Evolutionary conservation across 2,113 vertebrate genomes (phyloP), one percentile per base, ranked within the genome.

Genomic region (Siphamia tubifer): DNA sequence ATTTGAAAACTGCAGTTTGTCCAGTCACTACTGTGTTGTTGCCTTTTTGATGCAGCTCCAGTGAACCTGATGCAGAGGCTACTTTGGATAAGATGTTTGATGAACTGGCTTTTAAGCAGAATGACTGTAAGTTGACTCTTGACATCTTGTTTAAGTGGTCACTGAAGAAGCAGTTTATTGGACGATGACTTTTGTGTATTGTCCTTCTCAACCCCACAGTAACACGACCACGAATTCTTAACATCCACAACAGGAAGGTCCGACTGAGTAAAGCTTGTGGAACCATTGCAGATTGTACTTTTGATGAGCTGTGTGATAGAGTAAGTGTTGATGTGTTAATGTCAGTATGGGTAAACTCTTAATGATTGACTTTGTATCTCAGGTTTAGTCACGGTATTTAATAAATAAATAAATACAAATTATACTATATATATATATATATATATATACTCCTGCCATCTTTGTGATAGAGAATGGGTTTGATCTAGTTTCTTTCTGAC

Each of bases 61-160:
- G 94, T 90, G 98, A 99, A 86, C 90, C 94, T 79, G 94, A 96
- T 90, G 96, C 91, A 79, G 95, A 97, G 81, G 92, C 90, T 68
- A 92, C 92, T 68, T 88, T 99, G 77, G 95, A 99, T 92, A 93
- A 95, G 91, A 94, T 98, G 92, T 99, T 99, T 94, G 97, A 99
- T 87, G 96, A 98, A 92, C 93, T 99, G 93, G 96, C 98, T 84
- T 95, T 96, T 80, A 98, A 95, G 90, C 98, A 99, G 92, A 99
- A 99, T 90, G 98, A 99, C 94, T 95, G 98, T 99, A 94, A 95
- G 96, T 28, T 1, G 1, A 24, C 10, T 17, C 38, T 10, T 16
- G 6, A 27, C 2, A 25, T 0, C 6, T 5, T 5, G 3, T 44
- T 2, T 6, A n/a, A 4, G 23, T 6, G 19, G 31, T 23, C 6